Evolutionary conservation across 2,797 vertebrate species (phyloP).

Genomic region (Acipenser ruthenus): DNA sequence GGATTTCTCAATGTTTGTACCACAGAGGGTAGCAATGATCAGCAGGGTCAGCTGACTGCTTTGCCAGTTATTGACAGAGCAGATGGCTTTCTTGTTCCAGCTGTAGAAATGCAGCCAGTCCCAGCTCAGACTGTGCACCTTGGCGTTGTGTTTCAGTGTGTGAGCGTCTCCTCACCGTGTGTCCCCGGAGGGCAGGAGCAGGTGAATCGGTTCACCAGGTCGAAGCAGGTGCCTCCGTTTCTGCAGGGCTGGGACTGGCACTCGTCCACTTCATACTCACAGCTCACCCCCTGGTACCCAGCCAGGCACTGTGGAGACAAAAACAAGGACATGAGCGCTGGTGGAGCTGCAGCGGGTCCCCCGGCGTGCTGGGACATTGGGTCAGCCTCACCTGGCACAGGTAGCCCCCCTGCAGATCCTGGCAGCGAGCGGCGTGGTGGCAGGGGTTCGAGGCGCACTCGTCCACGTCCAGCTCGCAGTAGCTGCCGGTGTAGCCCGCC

Average conservation of each 20-base stretch:
- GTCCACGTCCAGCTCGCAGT: conserved; percentile 74
- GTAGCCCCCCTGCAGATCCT: conserved; percentile 75
- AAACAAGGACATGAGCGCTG: not conserved
- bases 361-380: not conserved
- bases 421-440: conserved; percentile 78
- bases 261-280: conserved; percentile 84
- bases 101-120: too few species aligned
- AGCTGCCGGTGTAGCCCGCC: conserved; percentile 78
- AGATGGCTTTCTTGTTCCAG: too few species aligned
- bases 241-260: conserved; percentile 82
- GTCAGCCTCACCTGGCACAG: conserved; percentile 65
- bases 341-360: not conserved
- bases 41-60: too few species aligned
- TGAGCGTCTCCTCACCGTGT: conserved; percentile 52
- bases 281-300: conserved; percentile 89
- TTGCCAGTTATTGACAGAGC: too few species aligned
- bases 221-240: conserved; percentile 80
- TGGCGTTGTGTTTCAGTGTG: too few species aligned
- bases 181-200: conserved; percentile 84
- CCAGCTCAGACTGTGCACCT: not conserved
- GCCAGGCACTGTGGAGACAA: conserved; percentile 65
- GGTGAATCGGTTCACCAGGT: conserved; percentile 79
- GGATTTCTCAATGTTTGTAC: too few species aligned
- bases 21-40: too few species aligned
- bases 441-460: conserved; percentile 85